Base-by-base conservation (phyloP, 2,113 vertebrate genomes). In the Hippocampus mohnikei region DNA sequence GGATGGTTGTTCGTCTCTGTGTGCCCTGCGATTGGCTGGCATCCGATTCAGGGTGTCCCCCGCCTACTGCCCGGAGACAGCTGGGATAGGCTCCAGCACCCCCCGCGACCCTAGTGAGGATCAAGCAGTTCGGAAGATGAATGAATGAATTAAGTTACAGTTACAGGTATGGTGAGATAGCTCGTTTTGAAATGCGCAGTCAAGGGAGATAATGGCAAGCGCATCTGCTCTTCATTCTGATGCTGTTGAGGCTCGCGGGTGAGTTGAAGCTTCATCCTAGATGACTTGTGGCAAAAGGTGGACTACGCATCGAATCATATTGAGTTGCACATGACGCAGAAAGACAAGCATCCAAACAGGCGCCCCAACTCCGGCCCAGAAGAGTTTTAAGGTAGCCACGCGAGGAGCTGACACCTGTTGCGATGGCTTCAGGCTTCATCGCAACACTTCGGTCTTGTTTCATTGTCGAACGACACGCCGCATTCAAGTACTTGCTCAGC, bases 391-490 rank as follows among this genome's bases (percentile, higher is more conserved):
- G 72, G 74, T 52, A 67, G 69, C 70, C 72, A 50, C 52, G 23
- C 52, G 11, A n/a, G 52, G 10, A 55, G 52, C 25, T 21, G 10
- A 58, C 55, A 58, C 55, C 55, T 72, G 75, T 81, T 76, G 78
- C 71, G 66, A 59, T 15, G 23, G 25, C 25, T 25, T 61, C 53
- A 40, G 25, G 67, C 69, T 67, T 67, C 77, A 71, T 37, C 53
- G 5, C 64, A 58, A 63, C 66, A 50, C 70, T 75, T 46, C 7
- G 2, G 42, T 65, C 23, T 25, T n/a, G 23, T 44, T 42, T 65
- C 67, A 81, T 10, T 46, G 78, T 79, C 56, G 74, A 71, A 58
- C 84, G 71, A 76, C 72, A 73, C 70, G 72, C 72, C 72, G 76
- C 55, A 62, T 72, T 83, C 59, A 65, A 48, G 73, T 72, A 65